Percentiles rank a stretch among this genome's conserved stretches.
phyloP scores from a whole-genome alignment of 2,797 vertebrate genomes.

The Chaetophractus vellerosus region DNA sequence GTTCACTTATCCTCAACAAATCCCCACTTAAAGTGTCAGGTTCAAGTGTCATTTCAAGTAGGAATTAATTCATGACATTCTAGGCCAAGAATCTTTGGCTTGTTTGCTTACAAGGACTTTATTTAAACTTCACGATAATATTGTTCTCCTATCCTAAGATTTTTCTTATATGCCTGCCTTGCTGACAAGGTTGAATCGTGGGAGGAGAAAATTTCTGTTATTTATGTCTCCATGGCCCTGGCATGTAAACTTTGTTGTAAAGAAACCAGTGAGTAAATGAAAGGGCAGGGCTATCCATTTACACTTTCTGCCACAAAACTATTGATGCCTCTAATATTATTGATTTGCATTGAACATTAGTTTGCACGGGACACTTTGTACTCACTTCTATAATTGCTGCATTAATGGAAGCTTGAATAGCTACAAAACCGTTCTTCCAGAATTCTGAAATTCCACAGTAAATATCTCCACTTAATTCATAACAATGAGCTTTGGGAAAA shows the following conservation, averaged over 20 bases:
- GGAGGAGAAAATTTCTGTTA: background rate
- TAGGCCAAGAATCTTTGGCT: background rate
- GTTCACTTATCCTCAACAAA: background rate
- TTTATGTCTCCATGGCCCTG: background rate
- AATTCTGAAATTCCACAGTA: background rate
- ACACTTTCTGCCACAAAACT: background rate
- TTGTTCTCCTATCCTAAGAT: background rate
- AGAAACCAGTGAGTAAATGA: background rate
- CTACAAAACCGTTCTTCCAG: conserved; percentile 74
- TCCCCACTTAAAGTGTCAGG: background rate
- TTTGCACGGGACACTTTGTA: conserved; percentile 1
- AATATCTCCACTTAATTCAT: rapidly evolving
- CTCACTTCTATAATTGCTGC: conserved; percentile 85
- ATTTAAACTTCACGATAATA: background rate
- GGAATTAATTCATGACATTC: background rate
- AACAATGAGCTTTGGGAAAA: conserved; percentile 70
- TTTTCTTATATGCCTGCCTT: background rate
- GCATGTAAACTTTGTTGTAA: background rate
- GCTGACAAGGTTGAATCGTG: background rate
- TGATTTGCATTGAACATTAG: background rate
- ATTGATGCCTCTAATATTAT: background rate
- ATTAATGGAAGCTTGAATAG: conserved; percentile 82
- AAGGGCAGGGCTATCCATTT: background rate
- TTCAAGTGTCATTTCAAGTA: background rate
- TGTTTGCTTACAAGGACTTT: background rate